These are phyloP conservation scores for Thunnus thynnus DNA, from an alignment of 2,113 vertebrate species.

Conservation along the genomic window DNA sequence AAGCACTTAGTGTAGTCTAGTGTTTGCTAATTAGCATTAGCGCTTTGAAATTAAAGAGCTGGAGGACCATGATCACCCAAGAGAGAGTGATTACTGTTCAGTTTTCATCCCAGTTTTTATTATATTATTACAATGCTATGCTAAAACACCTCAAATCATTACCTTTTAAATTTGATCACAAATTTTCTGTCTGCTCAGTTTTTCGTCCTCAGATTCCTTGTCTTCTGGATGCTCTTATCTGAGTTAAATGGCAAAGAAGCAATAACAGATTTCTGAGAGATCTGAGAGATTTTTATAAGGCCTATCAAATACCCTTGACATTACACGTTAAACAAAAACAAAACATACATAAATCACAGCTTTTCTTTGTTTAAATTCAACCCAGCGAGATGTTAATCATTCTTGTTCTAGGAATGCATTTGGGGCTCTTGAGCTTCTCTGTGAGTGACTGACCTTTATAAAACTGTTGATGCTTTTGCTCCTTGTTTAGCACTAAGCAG, in stretches of 20 bases:
- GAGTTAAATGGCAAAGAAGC: neutral
- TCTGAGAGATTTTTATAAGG: neutral
- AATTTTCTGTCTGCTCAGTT: neutral
- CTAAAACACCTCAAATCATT: too few relatives aligned
- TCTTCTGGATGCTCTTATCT: conserved; percentile 1
- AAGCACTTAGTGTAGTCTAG: neutral
- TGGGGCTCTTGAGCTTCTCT: conserved; percentile 12
- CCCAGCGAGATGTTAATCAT: conserved; percentile 15
- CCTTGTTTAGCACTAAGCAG: conserved; percentile 16
- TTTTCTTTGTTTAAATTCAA: neutral
- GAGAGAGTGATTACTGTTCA: neutral
- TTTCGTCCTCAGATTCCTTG: neutral
- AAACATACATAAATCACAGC: neutral
- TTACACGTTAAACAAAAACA: neutral
- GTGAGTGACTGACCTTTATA: conserved; percentile 37
- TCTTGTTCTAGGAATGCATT: neutral
- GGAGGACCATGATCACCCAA: neutral
- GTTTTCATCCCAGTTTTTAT: too few relatives aligned
- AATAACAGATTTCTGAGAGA: neutral
- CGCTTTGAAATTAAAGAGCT: neutral
- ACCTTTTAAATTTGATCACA: too few relatives aligned
- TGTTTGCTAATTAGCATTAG: conserved; percentile 8
- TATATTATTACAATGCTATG: too few relatives aligned
- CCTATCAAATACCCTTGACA: neutral
- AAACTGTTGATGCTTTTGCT: neutral